Evolutionary conservation across 1,140 invertebrate species (phyloP).

Genomic region (Sitobion miscanthi): DNA sequence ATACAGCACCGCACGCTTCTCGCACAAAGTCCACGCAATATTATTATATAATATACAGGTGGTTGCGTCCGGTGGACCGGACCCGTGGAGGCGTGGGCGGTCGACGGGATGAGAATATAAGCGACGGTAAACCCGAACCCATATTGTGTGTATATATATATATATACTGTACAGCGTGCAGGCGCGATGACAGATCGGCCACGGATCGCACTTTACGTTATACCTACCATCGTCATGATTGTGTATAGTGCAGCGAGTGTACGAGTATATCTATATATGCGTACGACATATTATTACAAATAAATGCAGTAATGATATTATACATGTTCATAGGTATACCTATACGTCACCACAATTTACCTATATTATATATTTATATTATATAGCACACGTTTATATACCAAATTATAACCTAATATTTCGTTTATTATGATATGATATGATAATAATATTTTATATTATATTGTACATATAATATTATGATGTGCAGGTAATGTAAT

Average conservation of each 20-base stretch:
- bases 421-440: no score
- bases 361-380: no score
- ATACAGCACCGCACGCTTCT: background rate
- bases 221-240: background rate
- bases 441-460: background rate
- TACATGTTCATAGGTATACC: no score
- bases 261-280: no score
- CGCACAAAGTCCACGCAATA: background rate
- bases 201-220: background rate
- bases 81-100: background rate
- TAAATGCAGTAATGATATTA: no score
- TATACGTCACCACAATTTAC: no score
- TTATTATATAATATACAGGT: conserved; percentile 13
- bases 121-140: background rate
- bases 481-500: background rate
- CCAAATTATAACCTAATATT: no score
- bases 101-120: background rate
- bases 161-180: background rate
- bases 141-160: background rate
- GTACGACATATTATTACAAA: no score
- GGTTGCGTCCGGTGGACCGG: background rate
- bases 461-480: background rate
- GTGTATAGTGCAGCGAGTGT: background rate
- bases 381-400: no score
- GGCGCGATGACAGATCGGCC: background rate